Conservation (phyloP, 2,113 vertebrate species). For the Nanorana parkeri region DNA sequence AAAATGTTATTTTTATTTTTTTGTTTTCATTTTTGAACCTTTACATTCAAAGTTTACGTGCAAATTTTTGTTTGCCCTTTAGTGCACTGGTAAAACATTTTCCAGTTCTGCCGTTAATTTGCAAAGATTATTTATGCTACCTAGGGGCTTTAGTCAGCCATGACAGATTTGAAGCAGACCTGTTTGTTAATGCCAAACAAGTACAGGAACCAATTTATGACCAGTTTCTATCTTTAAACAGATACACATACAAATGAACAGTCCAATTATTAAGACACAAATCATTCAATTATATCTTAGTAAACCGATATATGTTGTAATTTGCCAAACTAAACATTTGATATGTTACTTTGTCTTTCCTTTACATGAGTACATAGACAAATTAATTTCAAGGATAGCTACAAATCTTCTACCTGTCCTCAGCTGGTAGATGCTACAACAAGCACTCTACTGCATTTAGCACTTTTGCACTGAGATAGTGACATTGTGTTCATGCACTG, state of each 20-base stretch:
- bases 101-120: constrained; percentile 24
- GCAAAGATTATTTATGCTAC: constrained; percentile 43
- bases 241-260: neutral
- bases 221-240: neutral
- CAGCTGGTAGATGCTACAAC: no score
- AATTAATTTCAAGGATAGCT: no score
- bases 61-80: neutral
- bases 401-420: no score
- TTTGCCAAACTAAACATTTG: neutral
- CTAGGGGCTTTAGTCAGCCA: constrained; percentile 13
- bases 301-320: neutral
- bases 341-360: neutral
- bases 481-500: no score
- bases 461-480: no score
- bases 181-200: neutral
- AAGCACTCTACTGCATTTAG: no score
- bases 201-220: neutral
- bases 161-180: constrained; percentile 16
- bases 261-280: neutral
- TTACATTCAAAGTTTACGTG: neutral
- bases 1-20: constrained; percentile 6
- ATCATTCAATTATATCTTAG: neutral
- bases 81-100: constrained; percentile 8
- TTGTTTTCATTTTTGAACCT: neutral
- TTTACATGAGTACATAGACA: no score